Base-by-base conservation (phyloP, 2,888 invertebrate species). In the Notodonta dromedarius region DNA sequence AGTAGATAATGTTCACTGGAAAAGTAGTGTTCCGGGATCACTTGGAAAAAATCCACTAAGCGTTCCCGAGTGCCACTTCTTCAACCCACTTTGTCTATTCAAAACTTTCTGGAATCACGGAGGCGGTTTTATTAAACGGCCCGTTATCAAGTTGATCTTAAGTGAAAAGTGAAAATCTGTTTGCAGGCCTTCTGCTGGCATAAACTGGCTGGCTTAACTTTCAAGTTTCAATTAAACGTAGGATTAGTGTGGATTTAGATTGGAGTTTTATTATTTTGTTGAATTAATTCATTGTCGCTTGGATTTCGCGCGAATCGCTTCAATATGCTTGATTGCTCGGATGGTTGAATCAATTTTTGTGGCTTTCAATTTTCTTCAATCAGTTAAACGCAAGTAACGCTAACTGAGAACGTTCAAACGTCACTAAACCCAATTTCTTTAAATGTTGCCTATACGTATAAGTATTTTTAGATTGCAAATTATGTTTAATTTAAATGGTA, bases 71-170 rank as follows among this genome's bases (percentile, higher is more conserved):
- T 63, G 70, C 70, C 75, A 70, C 77, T 76, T 71, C 70, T 64
- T 65, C 69, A 78, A 76, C 77, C 79, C 76, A 83, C 79, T 85
- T 84, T 76, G 68, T 78, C 78, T 80, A 76, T 76, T 78, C 69
- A 69, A 82, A 88, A 85, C 77, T 86, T 86, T 69, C 70, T 73
- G 75, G 66, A 67, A 72, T 70, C 52, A 67, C 70, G 64, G 71
- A 67, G 69, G 74, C 69, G 70, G 79, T 78, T 83, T 82, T 84
- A 83, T 82, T 83, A 84, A 83, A 79, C 74, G 69, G 65, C 60
- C 67, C 62, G 63, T 70, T 77, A 75, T 75, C 76, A 70, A 71
- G 70, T 63, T 67, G 61, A 74, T 73, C 73, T 74, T 65, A 71
- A 77, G 67, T 72, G 76, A 73, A 78, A 76, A 75, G 69, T 73